These are phyloP conservation scores for Shargacucullia verbasci DNA, from an alignment of 2,888 invertebrate genomes.

Conservation along the genomic window DNA sequence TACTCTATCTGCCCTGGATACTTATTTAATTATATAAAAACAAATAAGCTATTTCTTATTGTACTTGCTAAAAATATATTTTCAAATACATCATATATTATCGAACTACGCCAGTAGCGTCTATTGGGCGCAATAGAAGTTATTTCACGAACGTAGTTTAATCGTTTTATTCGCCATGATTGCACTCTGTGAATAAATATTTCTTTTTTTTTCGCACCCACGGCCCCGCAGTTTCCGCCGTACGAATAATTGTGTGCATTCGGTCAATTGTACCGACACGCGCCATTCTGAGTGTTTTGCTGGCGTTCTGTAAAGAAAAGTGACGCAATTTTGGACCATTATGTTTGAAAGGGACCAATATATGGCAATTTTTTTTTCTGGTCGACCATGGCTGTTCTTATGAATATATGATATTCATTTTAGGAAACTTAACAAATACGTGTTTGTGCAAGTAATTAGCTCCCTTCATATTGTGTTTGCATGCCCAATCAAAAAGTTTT, in stretches of 20 bases:
- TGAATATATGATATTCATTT: too few relatives aligned
- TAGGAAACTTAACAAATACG: too few relatives aligned
- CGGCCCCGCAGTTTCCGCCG: constrained; percentile 69
- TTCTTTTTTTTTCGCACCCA: constrained; percentile 71
- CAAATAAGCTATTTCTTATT: too few relatives aligned
- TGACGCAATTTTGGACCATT: constrained; percentile 57
- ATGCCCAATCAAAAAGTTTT: too few relatives aligned
- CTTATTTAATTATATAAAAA: too few relatives aligned
- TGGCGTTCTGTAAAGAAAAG: constrained; percentile 59
- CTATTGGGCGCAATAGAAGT: constrained; percentile 62
- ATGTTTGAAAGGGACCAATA: constrained; percentile 43
- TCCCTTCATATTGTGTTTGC: too few relatives aligned
- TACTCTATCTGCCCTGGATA: too few relatives aligned
- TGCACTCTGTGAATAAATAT: constrained; percentile 80
- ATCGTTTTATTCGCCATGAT: constrained; percentile 79
- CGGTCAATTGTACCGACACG: constrained; percentile 77
- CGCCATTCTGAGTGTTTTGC: constrained; percentile 83
- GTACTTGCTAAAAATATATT: too few relatives aligned
- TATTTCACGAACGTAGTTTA: constrained; percentile 68
- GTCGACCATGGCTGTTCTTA: too few relatives aligned
- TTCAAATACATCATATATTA: too few relatives aligned
- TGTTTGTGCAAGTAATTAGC: too few relatives aligned
- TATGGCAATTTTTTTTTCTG: constrained; percentile 18
- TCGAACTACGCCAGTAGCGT: not conserved
- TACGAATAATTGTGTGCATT: constrained; percentile 74